Percentiles rank a stretch among this genome's conserved stretches.
Evolutionary conservation across 1,140 invertebrate species (phyloP).

Genomic region (Phymorhynchus buccinoides): DNA sequence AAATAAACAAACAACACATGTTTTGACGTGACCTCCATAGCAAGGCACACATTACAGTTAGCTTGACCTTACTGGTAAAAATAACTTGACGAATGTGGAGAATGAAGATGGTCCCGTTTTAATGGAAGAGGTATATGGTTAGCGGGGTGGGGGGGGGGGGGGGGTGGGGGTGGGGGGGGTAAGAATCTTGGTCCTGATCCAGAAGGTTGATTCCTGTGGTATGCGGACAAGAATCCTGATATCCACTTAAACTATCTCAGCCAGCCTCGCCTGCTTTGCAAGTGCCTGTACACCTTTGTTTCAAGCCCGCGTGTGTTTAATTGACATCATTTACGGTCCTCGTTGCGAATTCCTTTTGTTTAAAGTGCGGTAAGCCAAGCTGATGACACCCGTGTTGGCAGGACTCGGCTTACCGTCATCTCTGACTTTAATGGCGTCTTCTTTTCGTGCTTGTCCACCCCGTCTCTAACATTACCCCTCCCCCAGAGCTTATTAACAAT

Average conservation of each 20-base stretch:
- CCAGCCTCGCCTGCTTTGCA: background rate
- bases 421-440: too few relatives aligned
- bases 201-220: background rate
- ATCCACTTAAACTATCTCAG: background rate
- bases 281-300: background rate
- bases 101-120: background rate
- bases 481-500: too few relatives aligned
- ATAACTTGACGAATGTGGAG: background rate
- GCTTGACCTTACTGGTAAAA: background rate
- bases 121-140: background rate
- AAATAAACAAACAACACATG: too few relatives aligned
- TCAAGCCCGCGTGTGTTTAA: background rate
- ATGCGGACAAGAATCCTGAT: conserved; percentile 9
- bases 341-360: background rate
- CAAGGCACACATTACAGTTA: background rate
- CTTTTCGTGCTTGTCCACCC: too few relatives aligned
- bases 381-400: background rate
- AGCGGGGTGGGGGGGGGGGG: too few relatives aligned
- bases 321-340: background rate
- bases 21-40: background rate
- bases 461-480: too few relatives aligned
- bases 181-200: conserved; percentile 9
- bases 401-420: background rate
- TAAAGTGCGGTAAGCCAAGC: background rate
- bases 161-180: background rate